phyloP scores from a whole-genome alignment of 2,888 invertebrate genomes.

The Euplexia lucipara region DNA sequence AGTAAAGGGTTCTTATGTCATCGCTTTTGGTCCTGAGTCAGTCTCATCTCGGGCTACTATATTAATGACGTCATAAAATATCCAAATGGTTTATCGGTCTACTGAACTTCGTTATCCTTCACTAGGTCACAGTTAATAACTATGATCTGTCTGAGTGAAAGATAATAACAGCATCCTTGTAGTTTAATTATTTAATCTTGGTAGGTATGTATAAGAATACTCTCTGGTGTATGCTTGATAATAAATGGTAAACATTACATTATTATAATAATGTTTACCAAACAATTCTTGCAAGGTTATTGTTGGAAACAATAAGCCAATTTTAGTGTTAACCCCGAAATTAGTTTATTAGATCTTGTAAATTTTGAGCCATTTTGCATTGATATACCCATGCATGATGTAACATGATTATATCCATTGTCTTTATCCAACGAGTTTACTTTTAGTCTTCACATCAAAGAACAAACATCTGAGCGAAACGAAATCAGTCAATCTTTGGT shows the following conservation, averaged over 20 bases:
- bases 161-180: too few relatives aligned
- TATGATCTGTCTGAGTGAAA: background rate
- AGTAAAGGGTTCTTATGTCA: constrained; percentile 5
- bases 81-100: constrained; percentile 19
- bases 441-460: background rate
- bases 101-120: constrained; percentile 4
- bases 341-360: constrained; percentile 33
- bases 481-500: constrained; percentile 15
- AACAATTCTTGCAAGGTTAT: constrained; percentile 38
- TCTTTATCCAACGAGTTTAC: background rate
- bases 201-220: background rate
- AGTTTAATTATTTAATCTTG: constrained; percentile 10
- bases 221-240: constrained; percentile 5
- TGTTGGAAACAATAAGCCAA: constrained; percentile 28
- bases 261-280: constrained; percentile 33
- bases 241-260: constrained; percentile 22
- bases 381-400: constrained; percentile 4
- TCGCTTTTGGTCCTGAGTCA: constrained; percentile 14
- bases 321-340: constrained; percentile 28
- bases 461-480: constrained; percentile 12
- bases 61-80: constrained; percentile 39
- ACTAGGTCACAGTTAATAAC: constrained; percentile 20
- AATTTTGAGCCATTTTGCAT: constrained; percentile 34
- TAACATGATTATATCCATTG: background rate
- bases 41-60: constrained; percentile 12